Evolutionary conservation across 2,113 vertebrate genomes (phyloP).

Genomic region (Peromyscus californicus): DNA sequence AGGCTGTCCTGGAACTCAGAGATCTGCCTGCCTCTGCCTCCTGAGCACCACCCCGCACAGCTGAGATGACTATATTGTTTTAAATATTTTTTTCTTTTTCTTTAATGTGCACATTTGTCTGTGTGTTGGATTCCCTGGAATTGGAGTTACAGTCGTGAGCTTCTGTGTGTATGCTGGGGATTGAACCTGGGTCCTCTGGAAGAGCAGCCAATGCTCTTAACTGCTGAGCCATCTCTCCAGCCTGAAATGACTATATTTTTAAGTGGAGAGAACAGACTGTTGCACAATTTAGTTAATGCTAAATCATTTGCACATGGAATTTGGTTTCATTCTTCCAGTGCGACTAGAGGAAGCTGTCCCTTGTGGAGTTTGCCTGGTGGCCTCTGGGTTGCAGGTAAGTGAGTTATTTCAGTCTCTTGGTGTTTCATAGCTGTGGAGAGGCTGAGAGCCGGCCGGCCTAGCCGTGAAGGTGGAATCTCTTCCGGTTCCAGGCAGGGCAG

Average conservation of each 20-base stretch:
- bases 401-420: neutral
- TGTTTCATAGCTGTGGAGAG: neutral
- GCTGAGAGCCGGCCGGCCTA: neutral
- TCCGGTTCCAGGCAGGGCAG: neutral
- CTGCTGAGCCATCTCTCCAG: neutral
- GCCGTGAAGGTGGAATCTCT: too few relatives aligned
- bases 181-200: neutral
- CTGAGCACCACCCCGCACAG: neutral
- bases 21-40: neutral
- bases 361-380: neutral
- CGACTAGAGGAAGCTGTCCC: neutral
- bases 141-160: neutral
- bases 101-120: neutral
- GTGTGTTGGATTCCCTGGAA: neutral
- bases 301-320: constrained; percentile 15
- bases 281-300: neutral
- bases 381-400: neutral
- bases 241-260: neutral
- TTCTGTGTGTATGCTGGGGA: neutral
- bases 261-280: neutral
- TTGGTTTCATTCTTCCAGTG: constrained; percentile 27
- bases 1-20: neutral
- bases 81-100: neutral
- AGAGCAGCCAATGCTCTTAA: neutral
- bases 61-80: neutral